These are phyloP conservation scores for Musca domestica DNA, from an alignment of 1,140 invertebrate genomes.

Conservation along the genomic window DNA sequence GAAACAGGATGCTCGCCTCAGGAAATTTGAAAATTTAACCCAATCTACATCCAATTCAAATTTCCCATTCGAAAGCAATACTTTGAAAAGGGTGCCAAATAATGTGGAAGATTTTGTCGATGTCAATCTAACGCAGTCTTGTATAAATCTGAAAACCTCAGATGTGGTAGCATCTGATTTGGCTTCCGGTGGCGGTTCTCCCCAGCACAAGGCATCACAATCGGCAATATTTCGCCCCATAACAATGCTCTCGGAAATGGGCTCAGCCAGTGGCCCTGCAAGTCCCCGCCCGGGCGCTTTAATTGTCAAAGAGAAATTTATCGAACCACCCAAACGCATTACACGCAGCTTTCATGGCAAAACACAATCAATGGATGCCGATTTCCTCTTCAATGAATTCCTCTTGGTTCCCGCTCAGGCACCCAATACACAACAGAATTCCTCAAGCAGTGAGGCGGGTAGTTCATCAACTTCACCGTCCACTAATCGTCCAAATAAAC, in stretches of 20 bases:
- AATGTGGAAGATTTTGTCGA: constrained; percentile 36
- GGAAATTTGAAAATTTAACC: constrained; percentile 47
- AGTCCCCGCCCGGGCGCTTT: constrained; percentile 48
- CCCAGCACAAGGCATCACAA: constrained; percentile 16
- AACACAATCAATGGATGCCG: constrained; percentile 49
- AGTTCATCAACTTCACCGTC: constrained; percentile 28
- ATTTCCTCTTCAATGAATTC: constrained; percentile 50
- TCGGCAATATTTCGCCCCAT: constrained; percentile 23
- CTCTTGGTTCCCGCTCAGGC: constrained; percentile 36
- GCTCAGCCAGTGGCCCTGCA: constrained; percentile 22
- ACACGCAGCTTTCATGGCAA: constrained; percentile 56
- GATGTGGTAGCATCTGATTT: constrained; percentile 1
- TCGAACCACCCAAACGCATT: constrained; percentile 56
- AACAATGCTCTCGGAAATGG: constrained; percentile 14
- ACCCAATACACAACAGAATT: constrained; percentile 10
- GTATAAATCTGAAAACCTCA: constrained; percentile 44
- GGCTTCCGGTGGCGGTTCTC: constrained; percentile 11
- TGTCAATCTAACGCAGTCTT: constrained; percentile 46
- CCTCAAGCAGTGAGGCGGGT: constrained; percentile 20
- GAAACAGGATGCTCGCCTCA: constrained; percentile 41
- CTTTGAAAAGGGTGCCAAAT: constrained; percentile 38
- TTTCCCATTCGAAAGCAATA: constrained; percentile 49
- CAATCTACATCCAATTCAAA: constrained; percentile 50
- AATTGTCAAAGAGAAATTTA: constrained; percentile 55
- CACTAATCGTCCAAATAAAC: constrained; percentile 18